These are phyloP conservation scores for Syngnathus typhle DNA, from an alignment of 2,113 vertebrate genomes.

Conservation along the genomic window DNA sequence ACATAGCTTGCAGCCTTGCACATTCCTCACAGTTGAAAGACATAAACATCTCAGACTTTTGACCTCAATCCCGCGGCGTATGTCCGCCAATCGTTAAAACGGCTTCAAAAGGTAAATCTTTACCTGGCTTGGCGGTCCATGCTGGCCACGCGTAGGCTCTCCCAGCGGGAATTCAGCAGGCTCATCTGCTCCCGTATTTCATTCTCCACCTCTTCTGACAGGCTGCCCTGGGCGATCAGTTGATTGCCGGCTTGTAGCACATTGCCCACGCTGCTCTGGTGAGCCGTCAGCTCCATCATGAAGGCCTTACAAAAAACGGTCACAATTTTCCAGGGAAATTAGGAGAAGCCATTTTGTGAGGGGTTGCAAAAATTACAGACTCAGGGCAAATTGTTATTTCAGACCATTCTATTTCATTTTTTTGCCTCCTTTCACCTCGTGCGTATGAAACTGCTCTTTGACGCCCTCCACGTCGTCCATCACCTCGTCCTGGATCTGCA, in stretches of 20 bases:
- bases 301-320: conserved; percentile 71
- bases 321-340: conserved; percentile 6
- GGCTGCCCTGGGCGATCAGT: conserved; percentile 85
- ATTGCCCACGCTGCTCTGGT: conserved; percentile 94
- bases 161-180: conserved; percentile 92
- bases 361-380: not conserved
- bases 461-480: conserved; percentile 94
- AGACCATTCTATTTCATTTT: not conserved
- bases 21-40: conserved; percentile 22
- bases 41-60: conserved; percentile 8
- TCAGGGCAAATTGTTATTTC: not conserved
- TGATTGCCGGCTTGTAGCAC: conserved; percentile 94
- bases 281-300: conserved; percentile 96
- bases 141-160: conserved; percentile 86
- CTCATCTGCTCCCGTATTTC: conserved; percentile 97
- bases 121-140: conserved; percentile 95
- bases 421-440: conserved; percentile 75
- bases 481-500: conserved; percentile 87
- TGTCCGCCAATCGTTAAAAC: not conserved
- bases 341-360: not conserved
- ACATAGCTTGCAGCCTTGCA: conserved; percentile 17
- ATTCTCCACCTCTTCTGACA: conserved; percentile 88
- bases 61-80: not conserved
- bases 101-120: not conserved
- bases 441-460: conserved; percentile 93